A percentile compares a stretch with the other conserved stretches of the same genome.
These are phyloP conservation scores for Pelecanoides urinatrix DNA, from an alignment of 2,113 vertebrate species.

Conservation along the genomic window DNA sequence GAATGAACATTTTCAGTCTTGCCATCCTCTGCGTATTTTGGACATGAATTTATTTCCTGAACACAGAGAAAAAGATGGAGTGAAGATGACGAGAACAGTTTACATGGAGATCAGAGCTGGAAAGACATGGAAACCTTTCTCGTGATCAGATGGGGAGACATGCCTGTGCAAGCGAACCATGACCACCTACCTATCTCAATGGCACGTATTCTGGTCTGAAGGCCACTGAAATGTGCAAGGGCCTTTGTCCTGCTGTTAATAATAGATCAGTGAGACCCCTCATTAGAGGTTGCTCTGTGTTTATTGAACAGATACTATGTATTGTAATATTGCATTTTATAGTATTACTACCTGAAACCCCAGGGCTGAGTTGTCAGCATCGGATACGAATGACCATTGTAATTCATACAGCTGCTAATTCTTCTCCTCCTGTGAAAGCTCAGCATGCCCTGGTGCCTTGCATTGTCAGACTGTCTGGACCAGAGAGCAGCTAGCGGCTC, in stretches of 20 bases:
- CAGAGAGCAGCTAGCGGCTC: background rate
- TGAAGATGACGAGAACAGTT: background rate
- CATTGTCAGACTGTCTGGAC: background rate
- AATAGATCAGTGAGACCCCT: too few relatives aligned
- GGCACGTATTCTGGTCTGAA: too few relatives aligned
- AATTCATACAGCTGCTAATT: background rate
- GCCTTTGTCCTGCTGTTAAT: background rate
- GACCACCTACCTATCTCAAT: too few relatives aligned
- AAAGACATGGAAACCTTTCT: background rate
- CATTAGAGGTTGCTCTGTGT: background rate
- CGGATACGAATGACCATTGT: too few relatives aligned
- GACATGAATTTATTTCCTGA: background rate
- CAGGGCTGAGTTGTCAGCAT: background rate
- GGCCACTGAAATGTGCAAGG: background rate
- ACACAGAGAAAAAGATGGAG: too few relatives aligned
- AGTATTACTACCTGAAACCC: background rate
- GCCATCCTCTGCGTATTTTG: background rate
- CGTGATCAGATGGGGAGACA: background rate
- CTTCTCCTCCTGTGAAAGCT: background rate
- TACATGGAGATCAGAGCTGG: too few relatives aligned
- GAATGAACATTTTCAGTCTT: background rate
- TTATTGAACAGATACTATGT: background rate
- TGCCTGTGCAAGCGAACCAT: background rate
- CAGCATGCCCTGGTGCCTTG: rapidly evolving
- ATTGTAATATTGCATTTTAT: too few relatives aligned